Conservation (phyloP, 2,888 invertebrate species). For the Caenorhabditis virilis region DNA sequence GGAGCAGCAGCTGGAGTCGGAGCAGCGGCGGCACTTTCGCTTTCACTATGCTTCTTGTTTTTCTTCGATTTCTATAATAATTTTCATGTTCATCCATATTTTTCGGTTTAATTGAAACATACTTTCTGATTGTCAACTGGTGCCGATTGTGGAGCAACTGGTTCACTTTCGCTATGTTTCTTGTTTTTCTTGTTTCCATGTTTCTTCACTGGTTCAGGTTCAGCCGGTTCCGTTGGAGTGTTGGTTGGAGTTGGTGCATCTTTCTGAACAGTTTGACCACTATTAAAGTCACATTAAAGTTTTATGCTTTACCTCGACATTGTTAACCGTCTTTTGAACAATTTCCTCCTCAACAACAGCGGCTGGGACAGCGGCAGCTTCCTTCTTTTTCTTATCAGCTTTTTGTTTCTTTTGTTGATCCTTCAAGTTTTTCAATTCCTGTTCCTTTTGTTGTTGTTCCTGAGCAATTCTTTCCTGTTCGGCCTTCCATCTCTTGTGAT, state of each 20-base stretch:
- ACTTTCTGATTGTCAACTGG: slow-evolving; percentile 4
- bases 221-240: slow-evolving; percentile 29
- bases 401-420: slow-evolving; percentile 33
- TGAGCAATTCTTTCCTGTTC: slow-evolving; percentile 29
- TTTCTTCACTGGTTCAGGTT: slow-evolving; percentile 14
- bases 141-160: slow-evolving; percentile 8
- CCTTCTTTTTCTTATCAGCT: slow-evolving; percentile 19
- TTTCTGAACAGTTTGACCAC: not conserved
- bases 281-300: not conserved
- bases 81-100: slow-evolving; percentile 15
- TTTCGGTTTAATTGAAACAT: slow-evolving; percentile 5
- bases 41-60: slow-evolving; percentile 22
- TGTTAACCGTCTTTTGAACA: not conserved
- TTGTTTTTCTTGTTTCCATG: slow-evolving; percentile 22
- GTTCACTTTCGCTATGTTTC: slow-evolving; percentile 29
- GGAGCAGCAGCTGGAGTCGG: slow-evolving; percentile 4
- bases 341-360: slow-evolving; percentile 1
- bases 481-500: slow-evolving; percentile 36
- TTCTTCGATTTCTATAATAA: slow-evolving; percentile 32
- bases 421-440: slow-evolving; percentile 32
- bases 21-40: slow-evolving; percentile 5
- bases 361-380: slow-evolving; percentile 20
- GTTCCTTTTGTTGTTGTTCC: slow-evolving; percentile 34
- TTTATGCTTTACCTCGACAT: not conserved
- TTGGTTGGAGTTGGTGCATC: slow-evolving; percentile 29